Percentiles rank a stretch among this genome's conserved stretches.
phyloP scores from a whole-genome alignment of 2,113 vertebrate genomes.

The Lepus timidus region DNA sequence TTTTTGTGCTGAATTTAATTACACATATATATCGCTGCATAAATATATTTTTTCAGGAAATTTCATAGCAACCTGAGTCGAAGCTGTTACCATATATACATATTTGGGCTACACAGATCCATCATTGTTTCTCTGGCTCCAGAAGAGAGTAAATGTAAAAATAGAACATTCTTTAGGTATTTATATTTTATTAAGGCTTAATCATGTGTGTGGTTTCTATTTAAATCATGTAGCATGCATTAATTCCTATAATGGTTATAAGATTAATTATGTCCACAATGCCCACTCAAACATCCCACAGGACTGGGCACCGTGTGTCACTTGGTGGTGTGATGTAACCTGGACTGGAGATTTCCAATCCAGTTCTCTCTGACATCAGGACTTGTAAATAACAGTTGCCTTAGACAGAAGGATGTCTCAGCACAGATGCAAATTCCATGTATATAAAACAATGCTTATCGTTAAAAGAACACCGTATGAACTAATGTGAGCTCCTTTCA shows the following conservation, averaged over 20 bases:
- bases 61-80: background rate
- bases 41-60: conserved; percentile 30
- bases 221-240: background rate
- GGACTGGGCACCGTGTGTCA: background rate
- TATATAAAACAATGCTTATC: background rate
- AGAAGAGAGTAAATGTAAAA: background rate
- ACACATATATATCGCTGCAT: too few relatives aligned
- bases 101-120: background rate
- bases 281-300: background rate
- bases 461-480: background rate
- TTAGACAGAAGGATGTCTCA: background rate
- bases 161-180: background rate
- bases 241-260: background rate
- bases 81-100: background rate
- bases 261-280: background rate
- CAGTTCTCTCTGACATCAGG: background rate
- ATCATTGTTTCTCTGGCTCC: background rate
- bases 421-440: background rate
- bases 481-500: background rate
- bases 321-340: background rate
- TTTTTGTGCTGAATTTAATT: background rate
- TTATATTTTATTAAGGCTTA: conserved; percentile 1
- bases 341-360: background rate
- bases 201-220: background rate
- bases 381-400: background rate